phyloP scores from a whole-genome alignment of 2,888 invertebrate species.

The Chironomus riparius region DNA sequence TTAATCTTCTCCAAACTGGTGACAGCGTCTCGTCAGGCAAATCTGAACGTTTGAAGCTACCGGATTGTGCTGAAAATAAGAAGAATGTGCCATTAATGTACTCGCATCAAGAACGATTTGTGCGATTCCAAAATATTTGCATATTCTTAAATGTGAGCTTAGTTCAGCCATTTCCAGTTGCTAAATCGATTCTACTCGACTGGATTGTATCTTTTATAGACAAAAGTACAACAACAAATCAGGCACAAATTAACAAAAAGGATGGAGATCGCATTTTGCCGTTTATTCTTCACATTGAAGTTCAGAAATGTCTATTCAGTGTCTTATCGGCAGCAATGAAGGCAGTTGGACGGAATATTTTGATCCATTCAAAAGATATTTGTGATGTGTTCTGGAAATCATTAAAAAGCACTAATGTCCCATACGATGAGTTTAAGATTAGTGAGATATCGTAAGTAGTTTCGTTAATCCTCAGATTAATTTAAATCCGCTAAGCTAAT shows the following conservation, averaged over 20 bases:
- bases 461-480: too few species aligned
- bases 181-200: slow-evolving; percentile 34
- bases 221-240: slow-evolving; percentile 35
- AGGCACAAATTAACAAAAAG: slow-evolving; percentile 32
- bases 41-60: slow-evolving; percentile 15
- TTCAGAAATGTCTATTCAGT: slow-evolving; percentile 33
- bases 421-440: background rate
- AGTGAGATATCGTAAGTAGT: slow-evolving; percentile 1
- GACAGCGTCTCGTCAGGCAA: slow-evolving; percentile 1
- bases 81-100: slow-evolving; percentile 24
- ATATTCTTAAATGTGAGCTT: slow-evolving; percentile 30
- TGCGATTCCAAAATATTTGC: slow-evolving; percentile 29
- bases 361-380: slow-evolving; percentile 8
- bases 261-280: slow-evolving; percentile 34
- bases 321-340: slow-evolving; percentile 33
- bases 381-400: slow-evolving; percentile 14
- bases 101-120: slow-evolving; percentile 24
- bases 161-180: slow-evolving; percentile 35
- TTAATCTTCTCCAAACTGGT: background rate
- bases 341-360: slow-evolving; percentile 28
- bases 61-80: slow-evolving; percentile 1
- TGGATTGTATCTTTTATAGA: slow-evolving; percentile 34
- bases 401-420: slow-evolving; percentile 8
- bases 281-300: slow-evolving; percentile 33
- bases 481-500: too few species aligned